Evolutionary conservation across 2,797 vertebrate genomes (phyloP).

Genomic region (Pangasius sanitwongsei): DNA sequence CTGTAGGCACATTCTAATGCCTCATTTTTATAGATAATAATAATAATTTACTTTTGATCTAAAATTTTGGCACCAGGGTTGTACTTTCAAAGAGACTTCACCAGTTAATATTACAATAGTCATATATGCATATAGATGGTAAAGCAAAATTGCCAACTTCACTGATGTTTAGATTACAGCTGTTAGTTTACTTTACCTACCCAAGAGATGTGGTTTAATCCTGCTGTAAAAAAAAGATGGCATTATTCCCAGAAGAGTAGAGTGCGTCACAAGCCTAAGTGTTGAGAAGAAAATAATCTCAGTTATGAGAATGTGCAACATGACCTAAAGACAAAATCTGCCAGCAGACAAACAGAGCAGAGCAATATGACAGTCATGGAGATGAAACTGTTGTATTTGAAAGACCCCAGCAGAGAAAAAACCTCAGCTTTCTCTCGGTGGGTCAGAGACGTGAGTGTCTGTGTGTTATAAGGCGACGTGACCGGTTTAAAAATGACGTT

Average conservation of each 20-base stretch:
- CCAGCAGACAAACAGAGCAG: slow-evolving; percentile 24
- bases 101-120: neutral
- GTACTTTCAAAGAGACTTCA: neutral
- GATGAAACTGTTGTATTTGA: slow-evolving; percentile 39
- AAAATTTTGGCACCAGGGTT: neutral
- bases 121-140: neutral
- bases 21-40: neutral
- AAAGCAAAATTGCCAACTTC: neutral
- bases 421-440: slow-evolving; percentile 22
- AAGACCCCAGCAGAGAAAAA: slow-evolving; percentile 47
- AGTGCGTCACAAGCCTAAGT: neutral
- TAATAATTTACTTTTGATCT: neutral
- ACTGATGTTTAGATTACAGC: neutral
- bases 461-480: slow-evolving; percentile 29
- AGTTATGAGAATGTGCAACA: slow-evolving; percentile 20
- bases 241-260: neutral
- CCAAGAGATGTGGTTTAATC: slow-evolving; percentile 14
- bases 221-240: slow-evolving; percentile 13
- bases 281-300: slow-evolving; percentile 9
- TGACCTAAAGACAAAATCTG: slow-evolving; percentile 26
- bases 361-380: slow-evolving; percentile 15
- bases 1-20: neutral
- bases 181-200: neutral
- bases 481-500: slow-evolving; percentile 35
- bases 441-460: slow-evolving; percentile 23